These are phyloP conservation scores for Acyrthosiphon pisum DNA, from an alignment of 1,140 invertebrate species.

Conservation along the genomic window DNA sequence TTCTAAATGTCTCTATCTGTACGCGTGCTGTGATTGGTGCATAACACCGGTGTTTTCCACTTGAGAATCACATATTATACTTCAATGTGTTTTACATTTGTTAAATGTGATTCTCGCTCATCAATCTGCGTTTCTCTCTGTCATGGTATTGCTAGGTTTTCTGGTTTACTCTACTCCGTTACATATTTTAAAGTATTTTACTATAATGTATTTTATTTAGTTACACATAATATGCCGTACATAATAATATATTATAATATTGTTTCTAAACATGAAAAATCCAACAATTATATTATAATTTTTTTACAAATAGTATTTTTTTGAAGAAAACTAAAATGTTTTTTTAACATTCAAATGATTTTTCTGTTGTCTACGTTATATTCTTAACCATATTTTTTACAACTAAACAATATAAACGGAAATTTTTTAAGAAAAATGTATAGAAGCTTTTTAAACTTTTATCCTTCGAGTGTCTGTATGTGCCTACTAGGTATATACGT, in stretches of 20 bases:
- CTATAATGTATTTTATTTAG: neutral
- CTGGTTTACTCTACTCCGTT: no score
- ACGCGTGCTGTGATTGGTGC: no score
- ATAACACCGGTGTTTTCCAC: no score
- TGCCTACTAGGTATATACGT: neutral
- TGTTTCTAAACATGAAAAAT: neutral
- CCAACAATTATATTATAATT: neutral
- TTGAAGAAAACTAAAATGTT: neutral
- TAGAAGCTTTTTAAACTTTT: neutral
- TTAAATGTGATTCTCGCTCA: no score
- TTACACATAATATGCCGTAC: rapidly evolving
- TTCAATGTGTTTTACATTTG: no score
- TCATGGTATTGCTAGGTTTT: no score
- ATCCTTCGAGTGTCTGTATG: neutral
- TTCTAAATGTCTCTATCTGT: no score
- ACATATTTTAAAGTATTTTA: neutral
- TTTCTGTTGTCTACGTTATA: no score
- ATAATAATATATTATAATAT: neutral
- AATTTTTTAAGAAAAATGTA: neutral
- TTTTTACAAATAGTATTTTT: neutral
- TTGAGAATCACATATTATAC: no score
- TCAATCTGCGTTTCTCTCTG: no score
- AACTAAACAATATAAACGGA: neutral
- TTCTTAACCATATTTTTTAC: neutral
- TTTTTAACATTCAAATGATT: neutral